These are phyloP conservation scores for Crocodylus rhombifer DNA, from an alignment of 2,797 vertebrate species.

Conservation along the genomic window DNA sequence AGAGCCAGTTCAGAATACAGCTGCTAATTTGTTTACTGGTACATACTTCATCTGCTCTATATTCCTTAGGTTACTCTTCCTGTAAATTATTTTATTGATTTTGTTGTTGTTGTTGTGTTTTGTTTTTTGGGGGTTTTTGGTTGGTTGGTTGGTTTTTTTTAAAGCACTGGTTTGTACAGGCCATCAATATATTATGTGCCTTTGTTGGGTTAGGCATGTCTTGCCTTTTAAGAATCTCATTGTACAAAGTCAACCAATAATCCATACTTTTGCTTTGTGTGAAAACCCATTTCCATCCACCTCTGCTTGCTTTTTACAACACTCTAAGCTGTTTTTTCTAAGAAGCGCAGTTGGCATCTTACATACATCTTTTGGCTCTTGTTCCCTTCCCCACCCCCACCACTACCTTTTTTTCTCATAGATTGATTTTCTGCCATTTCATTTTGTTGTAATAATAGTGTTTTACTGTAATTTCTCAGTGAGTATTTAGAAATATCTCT, in stretches of 20 bases:
- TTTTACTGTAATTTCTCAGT: background rate
- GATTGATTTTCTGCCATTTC: background rate
- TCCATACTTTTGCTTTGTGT: background rate
- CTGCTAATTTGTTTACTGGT: background rate
- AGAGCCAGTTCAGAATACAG: background rate
- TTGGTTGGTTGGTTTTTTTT: background rate
- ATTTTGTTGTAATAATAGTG: conserved; percentile 14
- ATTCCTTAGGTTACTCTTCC: rapidly evolving
- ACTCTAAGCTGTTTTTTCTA: background rate
- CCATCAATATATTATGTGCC: background rate
- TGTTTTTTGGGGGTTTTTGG: too few relatives aligned
- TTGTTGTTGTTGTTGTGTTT: too few relatives aligned
- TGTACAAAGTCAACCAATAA: background rate
- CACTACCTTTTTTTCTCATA: background rate
- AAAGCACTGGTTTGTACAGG: background rate
- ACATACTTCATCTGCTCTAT: background rate
- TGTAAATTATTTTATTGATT: background rate
- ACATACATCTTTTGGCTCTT: background rate
- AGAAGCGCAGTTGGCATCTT: background rate
- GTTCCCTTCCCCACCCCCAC: background rate
- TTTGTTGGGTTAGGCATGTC: background rate
- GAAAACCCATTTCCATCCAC: background rate
- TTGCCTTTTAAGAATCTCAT: background rate
- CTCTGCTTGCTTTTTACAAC: background rate
- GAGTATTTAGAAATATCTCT: conserved; percentile 29